A percentile compares a stretch with the other conserved stretches of the same genome.
Evolutionary conservation across 37 sponge, comb jelly and placozoan species (phyloP).

Genomic region (Dysidea cf. avara): DNA sequence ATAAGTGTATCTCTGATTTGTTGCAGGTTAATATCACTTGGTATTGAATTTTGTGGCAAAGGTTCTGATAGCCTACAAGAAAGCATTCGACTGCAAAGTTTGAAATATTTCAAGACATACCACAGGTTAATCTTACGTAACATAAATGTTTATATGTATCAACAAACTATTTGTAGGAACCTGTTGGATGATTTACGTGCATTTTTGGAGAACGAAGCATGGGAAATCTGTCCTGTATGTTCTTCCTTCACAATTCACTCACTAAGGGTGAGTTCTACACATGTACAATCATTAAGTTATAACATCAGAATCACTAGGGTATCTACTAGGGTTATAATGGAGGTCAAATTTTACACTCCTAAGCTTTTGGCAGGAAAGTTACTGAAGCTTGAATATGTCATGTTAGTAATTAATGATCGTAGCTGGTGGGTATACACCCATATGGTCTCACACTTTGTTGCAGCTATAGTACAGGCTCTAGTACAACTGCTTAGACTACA

Average conservation of each 20-base stretch:
- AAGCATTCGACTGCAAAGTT: conserved; percentile 80
- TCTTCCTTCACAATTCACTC: conserved; percentile 45
- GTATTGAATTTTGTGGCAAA: conserved; percentile 83
- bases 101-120: conserved; percentile 82
- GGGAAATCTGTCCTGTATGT: conserved; percentile 88
- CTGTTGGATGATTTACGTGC: conserved; percentile 74
- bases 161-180: conserved; percentile 44
- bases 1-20: conserved; percentile 6
- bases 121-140: conserved; percentile 81
- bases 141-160: no score
- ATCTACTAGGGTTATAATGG: no score
- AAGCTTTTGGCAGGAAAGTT: no score
- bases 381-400: no score
- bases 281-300: no score
- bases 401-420: no score
- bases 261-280: conserved; percentile 44
- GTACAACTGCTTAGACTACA: no score
- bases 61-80: conserved; percentile 74
- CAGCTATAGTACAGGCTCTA: no score
- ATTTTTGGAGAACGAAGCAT: conserved; percentile 88
- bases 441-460: no score
- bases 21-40: conserved; percentile 61
- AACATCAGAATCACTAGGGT: no score
- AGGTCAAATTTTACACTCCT: no score
- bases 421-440: no score